Percentiles rank a stretch among this genome's conserved stretches.
Evolutionary conservation across 2,888 invertebrate species (phyloP).

Genomic region (Coecobrya sp.): DNA sequence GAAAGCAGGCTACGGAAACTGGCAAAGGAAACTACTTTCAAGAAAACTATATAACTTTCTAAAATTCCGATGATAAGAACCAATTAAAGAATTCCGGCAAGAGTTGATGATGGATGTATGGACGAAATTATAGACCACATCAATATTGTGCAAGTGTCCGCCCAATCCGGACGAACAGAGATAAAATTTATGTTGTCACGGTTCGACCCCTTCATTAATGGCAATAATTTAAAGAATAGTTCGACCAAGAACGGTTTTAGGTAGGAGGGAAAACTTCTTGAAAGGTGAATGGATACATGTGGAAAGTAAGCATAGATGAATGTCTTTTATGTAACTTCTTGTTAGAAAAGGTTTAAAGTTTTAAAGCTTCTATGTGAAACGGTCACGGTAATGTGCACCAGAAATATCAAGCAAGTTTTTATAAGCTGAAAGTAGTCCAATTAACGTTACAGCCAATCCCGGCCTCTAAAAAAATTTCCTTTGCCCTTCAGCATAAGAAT

Average conservation of each 20-base stretch:
- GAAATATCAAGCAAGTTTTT: background rate
- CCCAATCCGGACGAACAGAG: background rate
- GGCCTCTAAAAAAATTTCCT: background rate
- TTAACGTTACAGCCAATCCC: background rate
- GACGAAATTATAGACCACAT: too few species aligned
- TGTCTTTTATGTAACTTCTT: background rate
- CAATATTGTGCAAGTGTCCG: too few species aligned
- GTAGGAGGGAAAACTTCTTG: background rate
- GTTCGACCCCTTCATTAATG: background rate
- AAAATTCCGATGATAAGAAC: too few species aligned
- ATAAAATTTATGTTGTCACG: background rate
- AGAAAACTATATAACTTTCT: too few species aligned
- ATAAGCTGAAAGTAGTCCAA: constrained; percentile 17
- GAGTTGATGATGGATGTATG: too few species aligned
- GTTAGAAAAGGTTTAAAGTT: background rate
- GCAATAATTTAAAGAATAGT: background rate
- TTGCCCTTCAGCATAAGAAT: background rate
- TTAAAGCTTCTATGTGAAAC: background rate
- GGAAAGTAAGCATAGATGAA: background rate
- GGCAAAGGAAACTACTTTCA: too few species aligned
- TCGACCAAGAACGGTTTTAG: background rate
- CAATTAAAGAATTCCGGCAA: too few species aligned
- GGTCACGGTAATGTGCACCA: background rate
- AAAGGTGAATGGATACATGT: constrained; percentile 10
- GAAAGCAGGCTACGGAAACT: too few species aligned